Percentiles rank a stretch among this genome's conserved stretches.
Evolutionary conservation across 1,140 invertebrate species (phyloP).

Genomic region (Bombyx mandarina): DNA sequence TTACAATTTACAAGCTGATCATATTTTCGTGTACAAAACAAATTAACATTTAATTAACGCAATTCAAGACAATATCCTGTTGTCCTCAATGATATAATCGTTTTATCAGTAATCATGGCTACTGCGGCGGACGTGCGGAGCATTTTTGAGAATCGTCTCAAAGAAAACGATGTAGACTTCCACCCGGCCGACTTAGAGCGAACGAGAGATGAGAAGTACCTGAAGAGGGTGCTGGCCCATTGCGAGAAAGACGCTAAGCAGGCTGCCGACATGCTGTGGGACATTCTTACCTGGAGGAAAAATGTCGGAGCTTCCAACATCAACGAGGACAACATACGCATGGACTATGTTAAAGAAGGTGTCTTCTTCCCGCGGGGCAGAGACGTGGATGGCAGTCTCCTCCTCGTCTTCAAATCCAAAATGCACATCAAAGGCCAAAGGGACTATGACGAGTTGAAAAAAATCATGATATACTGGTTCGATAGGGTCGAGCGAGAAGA

Average conservation of each 20-base stretch:
- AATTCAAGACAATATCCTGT: too few relatives aligned
- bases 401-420: constrained; percentile 84
- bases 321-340: constrained; percentile 75
- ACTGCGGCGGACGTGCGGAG: constrained; percentile 37
- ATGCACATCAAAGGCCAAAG: constrained; percentile 82
- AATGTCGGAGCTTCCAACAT: constrained; percentile 85
- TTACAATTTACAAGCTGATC: too few relatives aligned
- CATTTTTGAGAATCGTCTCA: constrained; percentile 39
- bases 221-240: constrained; percentile 48
- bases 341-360: constrained; percentile 83
- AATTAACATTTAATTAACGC: background rate
- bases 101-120: constrained; percentile 28
- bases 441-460: constrained; percentile 82
- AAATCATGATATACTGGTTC: constrained; percentile 89
- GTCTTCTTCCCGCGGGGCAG: constrained; percentile 81
- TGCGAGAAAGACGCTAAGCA: constrained; percentile 37
- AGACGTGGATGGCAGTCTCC: constrained; percentile 85
- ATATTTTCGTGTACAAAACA: background rate
- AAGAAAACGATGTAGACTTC: constrained; percentile 36
- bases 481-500: constrained; percentile 86
- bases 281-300: constrained; percentile 87
- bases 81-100: background rate
- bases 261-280: constrained; percentile 84
- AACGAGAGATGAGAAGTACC: constrained; percentile 55
- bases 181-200: constrained; percentile 55